Percentiles rank a stretch among this genome's conserved stretches.
Evolutionary conservation across 2,888 invertebrate genomes (phyloP).

Genomic region (Netelia melanura): DNA sequence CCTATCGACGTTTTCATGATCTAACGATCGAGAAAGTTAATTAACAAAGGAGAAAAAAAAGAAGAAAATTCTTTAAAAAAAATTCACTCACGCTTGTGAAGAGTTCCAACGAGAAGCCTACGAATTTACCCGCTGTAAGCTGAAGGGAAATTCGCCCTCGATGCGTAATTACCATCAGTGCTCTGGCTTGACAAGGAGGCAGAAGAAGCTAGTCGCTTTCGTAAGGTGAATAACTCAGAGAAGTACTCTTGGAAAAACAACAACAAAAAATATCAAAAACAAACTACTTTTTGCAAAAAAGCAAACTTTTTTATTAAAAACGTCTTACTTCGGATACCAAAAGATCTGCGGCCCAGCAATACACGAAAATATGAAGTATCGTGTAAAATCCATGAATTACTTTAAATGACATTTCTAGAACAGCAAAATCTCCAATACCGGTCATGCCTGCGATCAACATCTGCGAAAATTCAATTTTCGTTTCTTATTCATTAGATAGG

Average conservation of each 20-base stretch:
- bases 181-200: constrained; percentile 34
- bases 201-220: constrained; percentile 60
- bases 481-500: not conserved
- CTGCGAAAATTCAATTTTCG: not conserved
- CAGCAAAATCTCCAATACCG: constrained; percentile 9
- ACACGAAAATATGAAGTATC: constrained; percentile 53
- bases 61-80: not conserved
- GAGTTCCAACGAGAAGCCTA: constrained; percentile 45
- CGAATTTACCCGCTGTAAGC: constrained; percentile 65
- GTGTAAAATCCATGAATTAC: constrained; percentile 17
- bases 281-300: not conserved
- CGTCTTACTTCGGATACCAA: constrained; percentile 49
- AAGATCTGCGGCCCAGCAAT: constrained; percentile 66
- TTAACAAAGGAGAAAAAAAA: not conserved
- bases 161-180: constrained; percentile 52
- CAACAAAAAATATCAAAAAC: not conserved
- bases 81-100: constrained; percentile 50
- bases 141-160: constrained; percentile 49
- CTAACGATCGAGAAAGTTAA: constrained; percentile 41
- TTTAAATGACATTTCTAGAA: constrained; percentile 7
- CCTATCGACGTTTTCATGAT: constrained; percentile 70
- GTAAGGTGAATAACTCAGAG: constrained; percentile 47
- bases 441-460: constrained; percentile 6
- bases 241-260: constrained; percentile 57
- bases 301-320: not conserved